Evolutionary conservation across 1,140 invertebrate species (phyloP), one percentile per base, ranked within the genome.

Genomic region (Hylaeus anthracinus): DNA sequence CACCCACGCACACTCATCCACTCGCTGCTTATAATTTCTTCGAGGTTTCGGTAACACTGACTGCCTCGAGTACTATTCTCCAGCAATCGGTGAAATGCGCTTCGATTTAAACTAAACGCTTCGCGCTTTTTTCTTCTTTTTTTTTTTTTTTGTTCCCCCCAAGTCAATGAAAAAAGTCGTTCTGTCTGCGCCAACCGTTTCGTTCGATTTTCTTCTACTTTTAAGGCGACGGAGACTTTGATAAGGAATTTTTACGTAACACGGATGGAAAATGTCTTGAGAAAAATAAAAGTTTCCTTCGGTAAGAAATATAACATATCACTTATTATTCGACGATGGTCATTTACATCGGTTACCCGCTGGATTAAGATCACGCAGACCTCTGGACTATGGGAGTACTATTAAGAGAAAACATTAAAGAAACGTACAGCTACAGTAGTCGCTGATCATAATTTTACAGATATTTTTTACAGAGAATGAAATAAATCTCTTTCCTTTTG

Each of bases 251-350:
- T 63, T 77, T 61, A 41, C 9, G 4, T 6, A 61, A 77, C 65
- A 26, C 75, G 45, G 37, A 41, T 72, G 37, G 39, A 78, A 26
- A 2, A 26, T 78, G 55, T 72, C 51, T 51, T 53, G n/a, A 71
- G 12, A 60, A 70, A 71, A 71, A 58, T 48, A 71, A 77, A 48
- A 5, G 41, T 60, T n/a, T 45, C 41, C 51, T 48, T 76, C 56
- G 37, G 75, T 15, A 53, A 70, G 41, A 61, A n/a, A 26, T 26
- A 10, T n/a, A 26, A 53, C 10, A 48, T 76, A 53, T 77, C 56
- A 43, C 26, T 51, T 5, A 5, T 48, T 43, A 48, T 58, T 71
- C 56, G 2, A 5, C 37, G 45, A 48, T 26, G 14, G 12, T 51
- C 39, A 1, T 41, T 65, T 37, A 8, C 26, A 15, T 45, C 10